phyloP scores from a whole-genome alignment of 2,888 invertebrate species.

The Megaustenia siamemsis region DNA sequence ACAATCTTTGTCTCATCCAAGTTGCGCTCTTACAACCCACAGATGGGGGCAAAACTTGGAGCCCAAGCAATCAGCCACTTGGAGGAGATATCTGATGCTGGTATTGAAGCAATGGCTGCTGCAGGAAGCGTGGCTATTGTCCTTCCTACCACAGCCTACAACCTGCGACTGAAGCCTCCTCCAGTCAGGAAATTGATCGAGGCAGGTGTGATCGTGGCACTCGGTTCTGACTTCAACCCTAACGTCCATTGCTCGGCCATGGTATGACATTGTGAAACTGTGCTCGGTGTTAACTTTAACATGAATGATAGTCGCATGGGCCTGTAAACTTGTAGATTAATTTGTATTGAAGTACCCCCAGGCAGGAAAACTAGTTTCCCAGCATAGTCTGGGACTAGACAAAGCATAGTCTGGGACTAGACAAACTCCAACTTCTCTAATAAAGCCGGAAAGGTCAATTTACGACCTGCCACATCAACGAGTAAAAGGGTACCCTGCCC shows the following conservation, averaged over 20 bases:
- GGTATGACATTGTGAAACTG: conserved; percentile 77
- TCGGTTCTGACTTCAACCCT: conserved; percentile 85
- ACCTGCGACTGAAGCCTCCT: conserved; percentile 82
- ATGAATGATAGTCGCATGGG: too few relatives aligned
- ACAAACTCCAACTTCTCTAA: too few relatives aligned
- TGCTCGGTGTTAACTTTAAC: not conserved
- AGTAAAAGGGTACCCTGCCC: too few relatives aligned
- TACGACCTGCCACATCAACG: too few relatives aligned
- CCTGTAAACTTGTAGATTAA: too few relatives aligned
- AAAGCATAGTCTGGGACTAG: too few relatives aligned
- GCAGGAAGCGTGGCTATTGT: conserved; percentile 82
- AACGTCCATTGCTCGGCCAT: conserved; percentile 84
- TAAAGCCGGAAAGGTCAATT: too few relatives aligned
- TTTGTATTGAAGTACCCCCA: too few relatives aligned
- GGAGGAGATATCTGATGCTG: conserved; percentile 82
- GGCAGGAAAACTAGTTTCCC: too few relatives aligned
- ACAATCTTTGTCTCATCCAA: not conserved
- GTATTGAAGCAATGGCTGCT: conserved; percentile 81
- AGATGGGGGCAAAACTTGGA: conserved; percentile 82
- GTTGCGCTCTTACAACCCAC: not conserved
- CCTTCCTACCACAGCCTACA: conserved; percentile 84
- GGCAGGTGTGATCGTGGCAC: conserved; percentile 82
- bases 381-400: too few relatives aligned
- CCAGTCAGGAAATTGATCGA: conserved; percentile 83
- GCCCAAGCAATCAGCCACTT: conserved; percentile 83